Conservation (phyloP, 2,113 vertebrate species). For the Fregata magnificens region DNA sequence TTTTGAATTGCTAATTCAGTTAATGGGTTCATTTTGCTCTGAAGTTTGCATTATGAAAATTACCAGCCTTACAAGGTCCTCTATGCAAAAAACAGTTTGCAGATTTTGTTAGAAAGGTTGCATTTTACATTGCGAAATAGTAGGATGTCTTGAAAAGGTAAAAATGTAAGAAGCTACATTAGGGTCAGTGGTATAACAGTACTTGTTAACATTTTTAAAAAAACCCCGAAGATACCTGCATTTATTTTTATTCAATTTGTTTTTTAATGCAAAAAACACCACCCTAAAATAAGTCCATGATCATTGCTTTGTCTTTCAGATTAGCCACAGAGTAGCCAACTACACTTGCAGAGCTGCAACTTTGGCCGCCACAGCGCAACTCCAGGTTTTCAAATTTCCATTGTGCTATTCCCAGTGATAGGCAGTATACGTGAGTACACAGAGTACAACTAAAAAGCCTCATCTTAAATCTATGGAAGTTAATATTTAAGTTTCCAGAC, state of each 20-base stretch:
- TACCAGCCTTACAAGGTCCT: slow-evolving; percentile 40
- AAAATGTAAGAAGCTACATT: slow-evolving; percentile 1
- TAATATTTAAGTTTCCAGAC: background rate
- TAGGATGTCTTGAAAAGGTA: slow-evolving; percentile 42
- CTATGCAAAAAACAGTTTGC: slow-evolving; percentile 1
- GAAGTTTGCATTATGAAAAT: slow-evolving; percentile 68
- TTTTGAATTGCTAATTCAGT: slow-evolving; percentile 70
- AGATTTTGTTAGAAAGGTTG: slow-evolving; percentile 46
- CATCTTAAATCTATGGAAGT: background rate
- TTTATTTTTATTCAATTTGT: slow-evolving; percentile 20
- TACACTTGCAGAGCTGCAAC: background rate
- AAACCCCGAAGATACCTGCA: background rate
- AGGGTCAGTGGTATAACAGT: background rate
- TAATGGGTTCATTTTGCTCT: slow-evolving; percentile 66
- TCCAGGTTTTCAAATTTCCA: background rate
- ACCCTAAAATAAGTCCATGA: background rate
- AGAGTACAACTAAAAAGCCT: background rate
- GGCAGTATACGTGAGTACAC: rapidly evolving
- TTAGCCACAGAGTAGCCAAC: background rate
- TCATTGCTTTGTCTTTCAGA: background rate
- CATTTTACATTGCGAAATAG: slow-evolving; percentile 11
- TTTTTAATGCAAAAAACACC: background rate
- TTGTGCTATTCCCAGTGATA: background rate
- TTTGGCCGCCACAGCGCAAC: rapidly evolving
- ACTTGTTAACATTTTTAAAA: background rate